phyloP scores from a whole-genome alignment of 2,797 vertebrate species.

The Melanogrammus aeglefinus region DNA sequence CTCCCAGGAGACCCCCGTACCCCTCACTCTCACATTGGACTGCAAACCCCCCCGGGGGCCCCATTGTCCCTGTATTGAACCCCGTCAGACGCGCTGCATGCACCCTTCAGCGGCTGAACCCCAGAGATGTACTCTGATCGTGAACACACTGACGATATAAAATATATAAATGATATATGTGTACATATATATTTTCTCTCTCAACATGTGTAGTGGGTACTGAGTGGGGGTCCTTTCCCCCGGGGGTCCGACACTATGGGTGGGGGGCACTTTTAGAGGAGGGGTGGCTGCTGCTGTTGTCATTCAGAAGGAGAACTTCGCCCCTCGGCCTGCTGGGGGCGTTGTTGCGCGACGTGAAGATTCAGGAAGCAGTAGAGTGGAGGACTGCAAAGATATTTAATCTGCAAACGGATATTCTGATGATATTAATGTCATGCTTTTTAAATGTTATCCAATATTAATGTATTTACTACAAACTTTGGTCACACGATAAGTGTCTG shows the following conservation, averaged over 20 bases:
- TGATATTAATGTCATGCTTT: conserved; percentile 78
- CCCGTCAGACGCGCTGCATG: conserved; percentile 67
- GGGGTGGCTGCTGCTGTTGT: conserved; percentile 22
- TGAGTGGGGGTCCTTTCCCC: conserved; percentile 47
- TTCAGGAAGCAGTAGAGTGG: conserved; percentile 47
- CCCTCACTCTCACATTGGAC: not conserved
- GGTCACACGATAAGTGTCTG: conserved; percentile 64
- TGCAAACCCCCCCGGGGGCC: not conserved
- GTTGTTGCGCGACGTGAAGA: conserved; percentile 48
- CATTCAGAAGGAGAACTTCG: conserved; percentile 47
- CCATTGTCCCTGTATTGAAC: conserved; percentile 54
- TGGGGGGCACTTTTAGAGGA: conserved; percentile 24
- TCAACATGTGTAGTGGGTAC: conserved; percentile 68
- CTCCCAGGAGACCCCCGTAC: conserved; percentile 43
- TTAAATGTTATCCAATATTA: conserved; percentile 74
- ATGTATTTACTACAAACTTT: conserved; percentile 69
- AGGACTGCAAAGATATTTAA: conserved; percentile 66
- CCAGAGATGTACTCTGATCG: conserved; percentile 61
- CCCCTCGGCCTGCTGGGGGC: conserved; percentile 39
- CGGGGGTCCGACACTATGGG: conserved; percentile 35
- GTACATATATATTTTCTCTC: conserved; percentile 77
- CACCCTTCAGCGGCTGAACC: conserved; percentile 64
- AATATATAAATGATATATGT: conserved; percentile 68
- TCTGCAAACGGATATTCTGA: conserved; percentile 66
- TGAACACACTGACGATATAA: conserved; percentile 78